phyloP scores from a whole-genome alignment of 2,888 invertebrate species.

The Galerucella pusilla region DNA sequence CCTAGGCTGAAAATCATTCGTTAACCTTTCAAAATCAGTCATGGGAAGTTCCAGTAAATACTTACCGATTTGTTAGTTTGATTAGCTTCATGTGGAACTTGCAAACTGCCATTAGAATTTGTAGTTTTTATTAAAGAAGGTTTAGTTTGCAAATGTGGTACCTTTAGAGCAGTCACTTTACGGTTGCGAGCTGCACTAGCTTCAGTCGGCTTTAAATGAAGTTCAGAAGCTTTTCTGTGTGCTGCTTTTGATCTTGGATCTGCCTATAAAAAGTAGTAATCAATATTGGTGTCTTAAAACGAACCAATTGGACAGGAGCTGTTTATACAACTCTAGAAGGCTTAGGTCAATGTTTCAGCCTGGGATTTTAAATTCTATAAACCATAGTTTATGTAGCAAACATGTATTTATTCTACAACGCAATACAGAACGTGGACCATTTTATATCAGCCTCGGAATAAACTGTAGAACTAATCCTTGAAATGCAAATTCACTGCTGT shows the following conservation, averaged over 20 bases:
- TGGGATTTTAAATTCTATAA: no score
- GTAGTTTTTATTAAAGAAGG: slow-evolving; percentile 44
- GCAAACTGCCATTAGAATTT: slow-evolving; percentile 37
- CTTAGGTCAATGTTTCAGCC: no score
- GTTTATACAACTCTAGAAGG: no score
- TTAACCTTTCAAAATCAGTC: no score
- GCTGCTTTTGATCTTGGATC: slow-evolving; percentile 37
- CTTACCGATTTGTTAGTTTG: slow-evolving; percentile 51
- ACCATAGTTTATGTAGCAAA: no score
- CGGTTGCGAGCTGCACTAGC: slow-evolving; percentile 53
- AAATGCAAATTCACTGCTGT: no score
- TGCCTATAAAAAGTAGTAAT: slow-evolving; percentile 33
- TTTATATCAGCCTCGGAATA: no score
- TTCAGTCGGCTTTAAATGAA: slow-evolving; percentile 53
- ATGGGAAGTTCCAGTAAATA: neutral
- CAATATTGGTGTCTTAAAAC: neutral
- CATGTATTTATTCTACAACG: no score
- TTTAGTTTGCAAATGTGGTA: slow-evolving; percentile 43
- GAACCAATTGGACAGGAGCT: neutral
- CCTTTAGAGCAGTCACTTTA: slow-evolving; percentile 3
- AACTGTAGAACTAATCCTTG: no score
- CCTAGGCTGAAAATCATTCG: neutral
- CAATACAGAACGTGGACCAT: no score
- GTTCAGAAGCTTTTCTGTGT: slow-evolving; percentile 54
- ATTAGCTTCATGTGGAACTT: slow-evolving; percentile 41